phyloP scores from a whole-genome alignment of 2,113 vertebrate species.

The Trinectes maculatus region DNA sequence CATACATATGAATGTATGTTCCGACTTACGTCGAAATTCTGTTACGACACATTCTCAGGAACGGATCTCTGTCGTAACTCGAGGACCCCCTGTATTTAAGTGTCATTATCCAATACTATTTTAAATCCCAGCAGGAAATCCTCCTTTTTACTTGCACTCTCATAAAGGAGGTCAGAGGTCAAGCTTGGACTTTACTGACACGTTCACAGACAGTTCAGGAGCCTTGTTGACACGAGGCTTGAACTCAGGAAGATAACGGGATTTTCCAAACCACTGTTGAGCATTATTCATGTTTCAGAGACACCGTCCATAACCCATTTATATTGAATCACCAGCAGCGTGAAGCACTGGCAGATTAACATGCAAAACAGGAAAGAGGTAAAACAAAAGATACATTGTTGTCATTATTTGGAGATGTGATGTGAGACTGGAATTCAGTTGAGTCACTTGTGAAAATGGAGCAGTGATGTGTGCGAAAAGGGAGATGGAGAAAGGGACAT shows the following conservation, averaged over 20 bases:
- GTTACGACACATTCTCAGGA: too few species aligned
- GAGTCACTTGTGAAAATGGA: neutral
- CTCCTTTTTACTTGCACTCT: slow-evolving; percentile 14
- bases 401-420: neutral
- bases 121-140: slow-evolving; percentile 37
- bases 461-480: slow-evolving; percentile 23
- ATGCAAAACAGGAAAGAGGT: neutral
- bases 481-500: slow-evolving; percentile 23
- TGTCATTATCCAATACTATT: slow-evolving; percentile 39
- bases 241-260: neutral
- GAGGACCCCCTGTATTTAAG: too few species aligned
- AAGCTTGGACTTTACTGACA: too few species aligned
- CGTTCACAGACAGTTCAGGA: too few species aligned
- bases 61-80: too few species aligned
- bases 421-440: too few species aligned
- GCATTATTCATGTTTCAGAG: neutral
- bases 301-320: neutral
- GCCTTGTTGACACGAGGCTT: too few species aligned
- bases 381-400: neutral
- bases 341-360: neutral
- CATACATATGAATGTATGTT: too few species aligned
- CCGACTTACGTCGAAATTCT: too few species aligned
- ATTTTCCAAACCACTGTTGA: neutral
- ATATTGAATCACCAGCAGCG: neutral
- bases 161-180: slow-evolving; percentile 36